Evolutionary conservation across 2,888 invertebrate species (phyloP).

Genomic region (Hybos culiciformis): DNA sequence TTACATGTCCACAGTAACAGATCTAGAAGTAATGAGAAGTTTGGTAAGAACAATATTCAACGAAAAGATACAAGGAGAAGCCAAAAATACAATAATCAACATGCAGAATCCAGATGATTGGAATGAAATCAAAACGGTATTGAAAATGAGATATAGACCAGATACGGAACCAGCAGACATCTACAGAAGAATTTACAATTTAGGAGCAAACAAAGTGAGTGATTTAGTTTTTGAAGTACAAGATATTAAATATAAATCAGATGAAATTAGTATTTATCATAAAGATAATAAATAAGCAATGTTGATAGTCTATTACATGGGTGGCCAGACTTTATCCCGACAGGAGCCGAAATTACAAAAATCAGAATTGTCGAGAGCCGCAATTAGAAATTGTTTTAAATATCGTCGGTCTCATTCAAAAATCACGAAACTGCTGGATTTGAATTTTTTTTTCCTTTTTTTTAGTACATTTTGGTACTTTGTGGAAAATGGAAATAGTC

Average conservation of each 20-base stretch:
- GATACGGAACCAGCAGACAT: background rate
- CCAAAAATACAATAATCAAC: background rate
- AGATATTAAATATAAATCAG: background rate
- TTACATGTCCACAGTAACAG: no score
- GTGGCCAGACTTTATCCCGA: no score
- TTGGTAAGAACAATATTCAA: background rate
- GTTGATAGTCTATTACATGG: no score
- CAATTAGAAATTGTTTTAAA: no score
- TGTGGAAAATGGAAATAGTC: no score
- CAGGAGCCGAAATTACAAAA: no score
- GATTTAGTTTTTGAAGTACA: background rate
- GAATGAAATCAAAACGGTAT: background rate
- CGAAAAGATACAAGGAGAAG: background rate
- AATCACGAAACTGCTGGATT: no score
- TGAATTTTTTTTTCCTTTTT: no score
- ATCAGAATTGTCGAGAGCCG: no score
- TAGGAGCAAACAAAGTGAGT: background rate
- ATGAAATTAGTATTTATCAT: slow-evolving; percentile 3
- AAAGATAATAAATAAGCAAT: background rate
- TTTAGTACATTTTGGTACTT: no score
- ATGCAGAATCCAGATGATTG: background rate
- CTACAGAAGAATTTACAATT: background rate
- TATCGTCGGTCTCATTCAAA: no score
- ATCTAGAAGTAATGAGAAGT: no score
- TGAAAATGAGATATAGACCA: background rate